A percentile compares a stretch with the other conserved stretches of the same genome.
phyloP scores from a whole-genome alignment of 2,797 vertebrate species.

The Acanthurus tractus region DNA sequence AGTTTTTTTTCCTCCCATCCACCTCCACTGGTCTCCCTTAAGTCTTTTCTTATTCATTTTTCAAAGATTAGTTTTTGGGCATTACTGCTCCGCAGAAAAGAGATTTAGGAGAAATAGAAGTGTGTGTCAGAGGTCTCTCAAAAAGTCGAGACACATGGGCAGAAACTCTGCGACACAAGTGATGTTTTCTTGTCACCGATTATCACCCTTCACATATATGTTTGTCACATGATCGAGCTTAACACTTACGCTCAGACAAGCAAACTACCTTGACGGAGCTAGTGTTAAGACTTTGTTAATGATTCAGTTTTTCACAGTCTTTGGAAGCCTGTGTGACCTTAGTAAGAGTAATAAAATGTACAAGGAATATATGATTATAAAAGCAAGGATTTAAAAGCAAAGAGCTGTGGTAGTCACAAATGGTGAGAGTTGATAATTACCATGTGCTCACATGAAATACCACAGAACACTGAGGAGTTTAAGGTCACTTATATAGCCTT shows the following conservation, averaged over 20 bases:
- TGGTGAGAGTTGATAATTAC: background rate
- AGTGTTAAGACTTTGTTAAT: background rate
- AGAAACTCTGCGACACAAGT: background rate
- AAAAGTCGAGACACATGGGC: background rate
- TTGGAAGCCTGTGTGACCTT: background rate
- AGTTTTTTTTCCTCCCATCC: constrained; percentile 13
- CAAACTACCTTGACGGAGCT: background rate
- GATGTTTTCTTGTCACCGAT: background rate
- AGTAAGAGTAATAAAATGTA: background rate
- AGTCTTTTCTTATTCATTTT: constrained; percentile 28
- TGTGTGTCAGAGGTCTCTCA: background rate
- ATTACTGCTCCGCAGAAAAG: constrained; percentile 9
- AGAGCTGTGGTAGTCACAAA: background rate
- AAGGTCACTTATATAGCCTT: background rate
- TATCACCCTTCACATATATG: background rate
- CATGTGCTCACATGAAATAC: background rate
- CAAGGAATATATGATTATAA: background rate
- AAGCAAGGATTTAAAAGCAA: background rate
- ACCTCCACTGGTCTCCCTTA: background rate
- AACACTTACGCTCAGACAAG: background rate
- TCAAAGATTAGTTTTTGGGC: constrained; percentile 47
- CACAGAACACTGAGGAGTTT: too few species aligned
- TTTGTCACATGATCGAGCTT: background rate
- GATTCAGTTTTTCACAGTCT: background rate
- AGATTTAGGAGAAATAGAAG: background rate